A percentile compares a stretch with the other conserved stretches of the same genome.
These are phyloP conservation scores for Lasioglossum baleicum DNA, from an alignment of 1,140 invertebrate genomes.

Conservation along the genomic window DNA sequence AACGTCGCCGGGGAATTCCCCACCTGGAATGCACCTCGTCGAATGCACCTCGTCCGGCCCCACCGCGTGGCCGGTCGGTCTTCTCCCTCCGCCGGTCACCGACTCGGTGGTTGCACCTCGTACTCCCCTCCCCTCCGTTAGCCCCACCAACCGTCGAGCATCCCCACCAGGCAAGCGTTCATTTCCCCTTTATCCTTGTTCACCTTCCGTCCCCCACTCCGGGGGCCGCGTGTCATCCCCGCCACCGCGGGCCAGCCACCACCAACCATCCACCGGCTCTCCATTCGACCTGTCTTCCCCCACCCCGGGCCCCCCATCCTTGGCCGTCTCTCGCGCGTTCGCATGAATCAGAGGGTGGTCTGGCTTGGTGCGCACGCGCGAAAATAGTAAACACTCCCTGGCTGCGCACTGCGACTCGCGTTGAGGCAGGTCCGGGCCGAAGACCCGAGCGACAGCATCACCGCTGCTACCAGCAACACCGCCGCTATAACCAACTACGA, in stretches of 20 bases:
- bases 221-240: slow-evolving; percentile 27
- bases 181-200: slow-evolving; percentile 17
- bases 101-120: slow-evolving; percentile 57
- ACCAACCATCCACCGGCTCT: slow-evolving; percentile 29
- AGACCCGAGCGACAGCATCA: slow-evolving; percentile 30
- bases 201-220: slow-evolving; percentile 2
- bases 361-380: slow-evolving; percentile 70
- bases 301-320: neutral
- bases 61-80: slow-evolving; percentile 44
- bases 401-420: slow-evolving; percentile 74
- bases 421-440: slow-evolving; percentile 77
- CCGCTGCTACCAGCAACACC: slow-evolving; percentile 32
- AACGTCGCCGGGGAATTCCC: slow-evolving; percentile 58
- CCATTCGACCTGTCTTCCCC: slow-evolving; percentile 13
- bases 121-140: neutral
- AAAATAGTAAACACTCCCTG: slow-evolving; percentile 76
- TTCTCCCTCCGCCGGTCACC: slow-evolving; percentile 2
- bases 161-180: neutral
- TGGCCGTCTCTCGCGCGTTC: slow-evolving; percentile 14
- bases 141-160: neutral
- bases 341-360: slow-evolving; percentile 57
- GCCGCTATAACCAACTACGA: slow-evolving; percentile 12
- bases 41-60: slow-evolving; percentile 56
- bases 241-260: slow-evolving; percentile 37
- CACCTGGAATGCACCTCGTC: slow-evolving; percentile 63